Evolutionary conservation across 2,888 invertebrate species (phyloP).

Genomic region (Cheilosia vulpina): DNA sequence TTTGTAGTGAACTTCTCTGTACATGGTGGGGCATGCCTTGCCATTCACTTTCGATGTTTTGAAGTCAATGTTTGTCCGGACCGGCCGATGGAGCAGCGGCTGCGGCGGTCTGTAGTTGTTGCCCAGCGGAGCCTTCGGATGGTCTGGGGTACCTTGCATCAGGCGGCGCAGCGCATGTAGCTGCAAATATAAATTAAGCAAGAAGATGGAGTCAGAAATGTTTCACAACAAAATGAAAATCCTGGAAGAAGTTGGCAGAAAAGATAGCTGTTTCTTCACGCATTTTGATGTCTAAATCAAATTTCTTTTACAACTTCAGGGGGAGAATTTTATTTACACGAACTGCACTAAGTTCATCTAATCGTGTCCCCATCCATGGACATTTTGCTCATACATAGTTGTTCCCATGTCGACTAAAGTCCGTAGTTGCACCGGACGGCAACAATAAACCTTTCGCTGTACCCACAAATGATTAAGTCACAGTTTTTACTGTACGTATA

Average conservation of each 20-base stretch:
- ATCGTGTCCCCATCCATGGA: slow-evolving; percentile 12
- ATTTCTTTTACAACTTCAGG: too few relatives aligned
- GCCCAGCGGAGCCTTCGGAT: slow-evolving; percentile 95
- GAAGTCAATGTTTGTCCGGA: slow-evolving; percentile 98
- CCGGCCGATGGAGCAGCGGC: slow-evolving; percentile 95
- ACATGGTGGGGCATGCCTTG: slow-evolving; percentile 95
- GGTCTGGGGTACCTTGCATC: slow-evolving; percentile 94
- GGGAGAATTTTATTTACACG: background rate
- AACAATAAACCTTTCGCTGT: slow-evolving; percentile 35
- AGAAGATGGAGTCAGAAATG: too few relatives aligned
- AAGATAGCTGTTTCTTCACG: too few relatives aligned
- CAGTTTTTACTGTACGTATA: slow-evolving; percentile 25
- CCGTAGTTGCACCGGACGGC: background rate
- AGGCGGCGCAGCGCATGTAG: slow-evolving; percentile 91
- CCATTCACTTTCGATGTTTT: slow-evolving; percentile 90
- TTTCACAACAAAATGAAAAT: too few relatives aligned
- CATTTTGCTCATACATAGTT: background rate
- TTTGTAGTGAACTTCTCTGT: slow-evolving; percentile 96
- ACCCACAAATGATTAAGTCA: slow-evolving; percentile 58
- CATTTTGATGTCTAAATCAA: too few relatives aligned
- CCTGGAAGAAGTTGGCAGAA: too few relatives aligned
- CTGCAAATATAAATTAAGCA: slow-evolving; percentile 84
- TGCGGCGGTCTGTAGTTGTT: slow-evolving; percentile 98
- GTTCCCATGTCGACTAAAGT: slow-evolving; percentile 5
- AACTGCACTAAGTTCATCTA: slow-evolving; percentile 1